phyloP scores from a whole-genome alignment of 2,888 invertebrate genomes.

The Sturmia bella region DNA sequence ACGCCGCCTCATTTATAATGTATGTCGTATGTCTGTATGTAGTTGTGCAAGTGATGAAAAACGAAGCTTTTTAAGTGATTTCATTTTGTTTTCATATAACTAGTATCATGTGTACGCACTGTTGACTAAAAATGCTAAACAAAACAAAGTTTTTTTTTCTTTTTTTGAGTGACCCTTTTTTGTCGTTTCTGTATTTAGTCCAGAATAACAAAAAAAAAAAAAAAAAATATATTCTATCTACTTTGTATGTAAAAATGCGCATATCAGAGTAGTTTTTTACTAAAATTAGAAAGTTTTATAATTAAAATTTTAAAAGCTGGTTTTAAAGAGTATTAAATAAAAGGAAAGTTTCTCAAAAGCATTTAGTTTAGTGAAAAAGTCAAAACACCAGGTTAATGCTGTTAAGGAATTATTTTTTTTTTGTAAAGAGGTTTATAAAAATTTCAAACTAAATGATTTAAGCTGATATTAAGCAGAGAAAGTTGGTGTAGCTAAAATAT shows the following conservation, averaged over 20 bases:
- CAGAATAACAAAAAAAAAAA: background rate
- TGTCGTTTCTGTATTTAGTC: background rate
- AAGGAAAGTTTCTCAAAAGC: background rate
- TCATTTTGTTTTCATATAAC: slow-evolving; percentile 66
- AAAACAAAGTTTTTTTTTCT: slow-evolving; percentile 35
- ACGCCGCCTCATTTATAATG: slow-evolving; percentile 50
- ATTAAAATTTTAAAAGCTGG: slow-evolving; percentile 32
- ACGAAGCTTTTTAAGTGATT: slow-evolving; percentile 4
- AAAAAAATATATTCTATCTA: no score
- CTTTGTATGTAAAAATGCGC: slow-evolving; percentile 22
- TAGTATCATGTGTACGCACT: slow-evolving; percentile 47
- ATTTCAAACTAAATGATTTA: no score
- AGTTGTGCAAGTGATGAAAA: background rate
- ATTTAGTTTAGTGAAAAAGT: background rate
- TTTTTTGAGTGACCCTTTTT: slow-evolving; percentile 20
- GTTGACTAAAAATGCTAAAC: slow-evolving; percentile 16
- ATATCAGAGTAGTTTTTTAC: slow-evolving; percentile 39
- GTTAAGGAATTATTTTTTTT: background rate
- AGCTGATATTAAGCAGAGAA: no score
- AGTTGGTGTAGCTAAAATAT: no score
- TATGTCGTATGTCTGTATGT: background rate
- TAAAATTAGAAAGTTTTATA: slow-evolving; percentile 54
- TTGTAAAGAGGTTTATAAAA: no score
- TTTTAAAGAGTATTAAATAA: slow-evolving; percentile 31
- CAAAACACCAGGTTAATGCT: background rate